A percentile compares a stretch with the other conserved stretches of the same genome.
These are phyloP conservation scores for Clepsis dumicolana DNA, from an alignment of 2,888 invertebrate species.

Conservation along the genomic window DNA sequence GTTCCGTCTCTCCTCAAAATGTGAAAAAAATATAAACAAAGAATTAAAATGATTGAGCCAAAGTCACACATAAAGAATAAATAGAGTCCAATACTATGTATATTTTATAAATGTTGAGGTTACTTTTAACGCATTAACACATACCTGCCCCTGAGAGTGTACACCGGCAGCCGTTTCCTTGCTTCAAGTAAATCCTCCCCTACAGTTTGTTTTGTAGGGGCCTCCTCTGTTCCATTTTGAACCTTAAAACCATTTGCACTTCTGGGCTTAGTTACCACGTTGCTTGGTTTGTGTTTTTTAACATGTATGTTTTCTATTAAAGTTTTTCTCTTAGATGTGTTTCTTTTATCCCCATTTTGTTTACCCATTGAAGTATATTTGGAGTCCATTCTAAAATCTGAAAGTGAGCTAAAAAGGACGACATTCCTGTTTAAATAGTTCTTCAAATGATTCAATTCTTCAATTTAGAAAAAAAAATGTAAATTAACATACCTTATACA, in stretches of 20 bases:
- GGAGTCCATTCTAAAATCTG: constrained; percentile 69
- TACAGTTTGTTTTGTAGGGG: constrained; percentile 46
- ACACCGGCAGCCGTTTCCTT: constrained; percentile 84
- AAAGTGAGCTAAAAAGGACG: neutral
- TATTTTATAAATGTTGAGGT: no score
- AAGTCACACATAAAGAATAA: no score
- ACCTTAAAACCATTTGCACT: constrained; percentile 51
- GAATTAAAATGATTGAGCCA: no score
- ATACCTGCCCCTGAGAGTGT: constrained; percentile 78
- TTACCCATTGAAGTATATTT: constrained; percentile 71
- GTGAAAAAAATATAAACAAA: no score
- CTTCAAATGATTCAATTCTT: neutral
- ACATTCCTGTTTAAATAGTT: neutral
- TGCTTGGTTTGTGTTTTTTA: constrained; percentile 64
- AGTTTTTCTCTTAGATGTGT: constrained; percentile 61
- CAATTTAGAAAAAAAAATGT: neutral
- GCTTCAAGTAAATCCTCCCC: constrained; percentile 68
- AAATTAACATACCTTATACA: constrained; percentile 2
- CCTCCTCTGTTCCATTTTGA: constrained; percentile 47
- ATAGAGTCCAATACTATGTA: no score
- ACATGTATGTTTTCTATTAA: constrained; percentile 56
- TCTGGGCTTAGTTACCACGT: constrained; percentile 45
- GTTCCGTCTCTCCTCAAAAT: no score
- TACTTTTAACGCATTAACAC: neutral
- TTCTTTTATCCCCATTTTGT: constrained; percentile 54